These are phyloP conservation scores for Ormyrus labotus DNA, from an alignment of 2,888 invertebrate genomes.

Conservation along the genomic window DNA sequence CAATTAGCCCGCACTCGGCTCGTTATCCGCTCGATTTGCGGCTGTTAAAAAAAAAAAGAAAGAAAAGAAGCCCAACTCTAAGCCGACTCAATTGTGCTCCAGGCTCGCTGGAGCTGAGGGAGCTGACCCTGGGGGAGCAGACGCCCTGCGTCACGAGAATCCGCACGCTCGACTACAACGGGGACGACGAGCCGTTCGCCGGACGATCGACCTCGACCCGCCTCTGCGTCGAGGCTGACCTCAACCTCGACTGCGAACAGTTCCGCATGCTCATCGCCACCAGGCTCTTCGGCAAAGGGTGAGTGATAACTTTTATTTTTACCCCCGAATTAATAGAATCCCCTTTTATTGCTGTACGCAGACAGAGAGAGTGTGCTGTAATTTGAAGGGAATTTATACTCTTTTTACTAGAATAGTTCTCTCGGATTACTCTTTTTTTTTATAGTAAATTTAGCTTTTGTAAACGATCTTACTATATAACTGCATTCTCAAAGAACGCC, in stretches of 20 bases:
- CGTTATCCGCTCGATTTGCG: conserved; percentile 10
- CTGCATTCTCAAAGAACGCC: too few species aligned
- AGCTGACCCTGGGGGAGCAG: conserved; percentile 76
- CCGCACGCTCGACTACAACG: conserved; percentile 68
- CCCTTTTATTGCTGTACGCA: too few species aligned
- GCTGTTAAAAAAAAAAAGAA: neutral
- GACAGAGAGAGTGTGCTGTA: too few species aligned
- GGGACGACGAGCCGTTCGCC: conserved; percentile 62
- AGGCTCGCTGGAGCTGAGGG: conserved; percentile 76
- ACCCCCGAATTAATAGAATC: neutral
- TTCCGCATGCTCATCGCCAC: conserved; percentile 77
- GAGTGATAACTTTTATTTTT: conserved; percentile 39
- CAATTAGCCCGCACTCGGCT: too few species aligned
- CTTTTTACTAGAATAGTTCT: too few species aligned
- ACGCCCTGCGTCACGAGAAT: conserved; percentile 71
- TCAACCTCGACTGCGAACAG: conserved; percentile 76
- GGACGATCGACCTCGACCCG: conserved; percentile 61
- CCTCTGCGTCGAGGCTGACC: conserved; percentile 76
- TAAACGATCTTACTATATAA: too few species aligned
- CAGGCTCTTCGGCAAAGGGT: conserved; percentile 75
- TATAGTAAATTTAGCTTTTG: too few species aligned
- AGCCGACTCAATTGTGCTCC: neutral
- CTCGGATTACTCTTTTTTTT: too few species aligned
- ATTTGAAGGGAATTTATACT: too few species aligned
- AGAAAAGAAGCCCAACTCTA: neutral